Conservation (phyloP, 2,888 invertebrate species). For the Melikaiella ostensackeni region DNA sequence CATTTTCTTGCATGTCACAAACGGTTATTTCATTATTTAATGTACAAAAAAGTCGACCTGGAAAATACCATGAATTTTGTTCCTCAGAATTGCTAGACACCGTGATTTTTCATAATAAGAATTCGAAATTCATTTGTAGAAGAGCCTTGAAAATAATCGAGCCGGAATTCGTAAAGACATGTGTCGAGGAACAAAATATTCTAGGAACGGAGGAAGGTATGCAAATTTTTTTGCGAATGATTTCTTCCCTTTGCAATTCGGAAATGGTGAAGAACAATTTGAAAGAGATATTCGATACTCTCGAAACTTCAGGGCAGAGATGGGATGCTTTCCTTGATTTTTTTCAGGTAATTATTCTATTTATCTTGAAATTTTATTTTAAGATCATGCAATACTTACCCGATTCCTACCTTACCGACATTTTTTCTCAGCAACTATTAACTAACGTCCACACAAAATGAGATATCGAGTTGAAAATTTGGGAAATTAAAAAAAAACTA, state of each 20-base stretch:
- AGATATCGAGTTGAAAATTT: too few species aligned
- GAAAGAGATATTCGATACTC: constrained; percentile 80
- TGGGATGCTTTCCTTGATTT: constrained; percentile 84
- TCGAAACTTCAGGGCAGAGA: constrained; percentile 79
- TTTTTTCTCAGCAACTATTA: too few species aligned
- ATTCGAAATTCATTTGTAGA: constrained; percentile 76
- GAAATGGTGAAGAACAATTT: constrained; percentile 81
- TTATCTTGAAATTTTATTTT: too few species aligned
- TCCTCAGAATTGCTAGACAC: too few species aligned
- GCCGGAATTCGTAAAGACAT: constrained; percentile 86
- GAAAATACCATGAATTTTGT: too few species aligned
- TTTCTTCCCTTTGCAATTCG: constrained; percentile 84
- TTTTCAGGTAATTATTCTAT: constrained; percentile 56
- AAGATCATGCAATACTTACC: too few species aligned
- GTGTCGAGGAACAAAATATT: constrained; percentile 90
- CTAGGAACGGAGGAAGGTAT: constrained; percentile 86
- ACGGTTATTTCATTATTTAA: too few species aligned
- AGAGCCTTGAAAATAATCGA: constrained; percentile 87
- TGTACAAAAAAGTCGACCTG: too few species aligned
- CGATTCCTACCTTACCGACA: too few species aligned
- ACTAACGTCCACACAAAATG: too few species aligned
- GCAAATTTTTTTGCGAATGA: constrained; percentile 84
- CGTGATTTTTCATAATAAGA: not conserved
- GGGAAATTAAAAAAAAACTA: too few species aligned
- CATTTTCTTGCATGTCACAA: too few species aligned